Evolutionary conservation across 2,113 vertebrate genomes (phyloP).

Genomic region (Propithecus coquereli): DNA sequence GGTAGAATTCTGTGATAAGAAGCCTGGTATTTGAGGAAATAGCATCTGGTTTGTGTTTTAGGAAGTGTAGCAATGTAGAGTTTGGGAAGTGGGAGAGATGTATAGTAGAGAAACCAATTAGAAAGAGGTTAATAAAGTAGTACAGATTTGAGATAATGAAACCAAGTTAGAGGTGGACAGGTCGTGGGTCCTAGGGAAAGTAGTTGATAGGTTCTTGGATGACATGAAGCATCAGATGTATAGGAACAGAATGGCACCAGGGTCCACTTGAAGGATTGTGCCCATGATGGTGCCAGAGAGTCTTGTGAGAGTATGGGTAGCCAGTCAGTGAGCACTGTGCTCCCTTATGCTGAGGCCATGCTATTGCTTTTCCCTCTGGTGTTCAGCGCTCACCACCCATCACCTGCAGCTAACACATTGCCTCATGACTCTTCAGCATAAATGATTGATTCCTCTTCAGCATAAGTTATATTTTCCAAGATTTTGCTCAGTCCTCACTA

Average conservation of each 20-base stretch:
- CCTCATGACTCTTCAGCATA: background rate
- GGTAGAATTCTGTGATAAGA: background rate
- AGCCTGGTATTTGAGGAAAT: background rate
- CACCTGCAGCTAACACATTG: background rate
- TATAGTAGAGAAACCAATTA: background rate
- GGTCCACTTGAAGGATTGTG: background rate
- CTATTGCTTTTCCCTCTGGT: background rate
- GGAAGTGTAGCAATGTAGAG: background rate
- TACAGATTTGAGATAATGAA: background rate
- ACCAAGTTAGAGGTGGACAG: background rate
- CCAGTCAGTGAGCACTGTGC: background rate
- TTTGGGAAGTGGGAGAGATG: background rate
- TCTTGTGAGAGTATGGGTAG: background rate
- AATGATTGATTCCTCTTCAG: background rate
- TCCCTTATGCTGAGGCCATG: background rate
- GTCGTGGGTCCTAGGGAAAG: background rate
- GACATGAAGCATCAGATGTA: background rate
- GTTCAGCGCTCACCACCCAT: no score
- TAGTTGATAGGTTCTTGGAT: background rate
- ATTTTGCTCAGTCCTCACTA: background rate
- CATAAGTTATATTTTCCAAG: background rate
- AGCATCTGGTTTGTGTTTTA: background rate
- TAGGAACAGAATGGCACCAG: background rate
- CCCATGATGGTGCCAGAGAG: accelerated
- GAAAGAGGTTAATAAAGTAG: no score